Evolutionary conservation across 2,888 invertebrate species (phyloP), one percentile per base, ranked within the genome.

Genomic region (Epirrhoe tristata): DNA sequence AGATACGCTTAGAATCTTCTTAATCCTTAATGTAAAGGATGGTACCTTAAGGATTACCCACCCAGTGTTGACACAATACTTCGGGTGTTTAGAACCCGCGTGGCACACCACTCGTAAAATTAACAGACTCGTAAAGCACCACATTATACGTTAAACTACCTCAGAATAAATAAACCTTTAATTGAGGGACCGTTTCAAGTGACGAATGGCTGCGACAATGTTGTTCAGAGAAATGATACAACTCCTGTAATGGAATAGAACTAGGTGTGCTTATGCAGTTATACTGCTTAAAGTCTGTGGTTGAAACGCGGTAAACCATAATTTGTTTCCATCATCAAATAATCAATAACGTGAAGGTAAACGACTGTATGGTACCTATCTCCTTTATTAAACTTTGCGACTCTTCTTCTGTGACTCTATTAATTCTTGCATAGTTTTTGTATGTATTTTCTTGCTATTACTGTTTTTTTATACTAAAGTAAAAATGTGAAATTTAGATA

Each of bases 161-260:
- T 70, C 65, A 72, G 70, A 68, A 78, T 74, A 73, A 74, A 70
- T 72, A 77, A 70, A 60, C 63, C 66, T 77, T 73, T 74, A 59
- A 69, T 74, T 72, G 74, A 39, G 50, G 58, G 43, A 64, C 58
- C 56, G 56, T 46, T 66, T 57, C 46, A 36, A 60, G 59, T 60
- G 58, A 64, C 48, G 48, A 58, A 64, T 50, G 10, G 39, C 58
- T 50, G 16, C 31, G 52, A 54, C 48, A 55, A 14, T 59, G 36
- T 58, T 10, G 32, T 16, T 48, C 12, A 43, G 39, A 43, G 8
- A 34, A 31, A 52, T 52, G 52, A 52, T 52, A n/a, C 31, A 31
- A 34, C 34, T n/a, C 36, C 16, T 34, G 16, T 14, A n/a, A 34
- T 34, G 34, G 7, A 7, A 5, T 14, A 48, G 48, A 48, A 16